Evolutionary conservation across 2,888 invertebrate genomes (phyloP), one percentile per base, ranked within the genome.

Genomic region (Hypselothyrea guttata): DNA sequence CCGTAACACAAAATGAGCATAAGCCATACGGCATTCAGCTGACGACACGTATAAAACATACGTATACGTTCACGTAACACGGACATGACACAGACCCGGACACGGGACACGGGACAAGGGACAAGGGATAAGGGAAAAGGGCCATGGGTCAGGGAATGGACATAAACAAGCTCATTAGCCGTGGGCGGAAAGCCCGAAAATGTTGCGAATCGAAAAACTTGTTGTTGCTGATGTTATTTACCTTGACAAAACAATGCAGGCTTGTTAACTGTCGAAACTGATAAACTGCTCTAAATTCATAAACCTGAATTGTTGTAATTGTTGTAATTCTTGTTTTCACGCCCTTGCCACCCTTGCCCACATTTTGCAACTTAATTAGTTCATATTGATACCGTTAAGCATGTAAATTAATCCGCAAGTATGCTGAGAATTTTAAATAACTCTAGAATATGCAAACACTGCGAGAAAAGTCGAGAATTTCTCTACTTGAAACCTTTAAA

Each of bases 161-260:
- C 33, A 68, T 64, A 61, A 65, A 58, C 70, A 70, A 66, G 71
- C 70, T 79, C 55, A 73, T 75, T 81, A 73, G 75, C 56, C 54
- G 15, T 0, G 7, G 44, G 57, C 55, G 5, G 9, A 22, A 35
- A 16, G 31, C n/a, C n/a, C n/a, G 31, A n/a, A 33, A 37, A 41
- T 13, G 9, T 31, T 34, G 38, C 15, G 18, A n/a, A n/a, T n/a
- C n/a, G n/a, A n/a, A n/a, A n/a, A n/a, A n/a, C n/a, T 22, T 22
- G 22, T 22, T 22, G 22, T 22, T 42, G 44, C 9, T 37, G 8
- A 27, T 46, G 37, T 35, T 34, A 18, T 22, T 31, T 1, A 12
- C 9, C 30, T 18, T n/a, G 2, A 13, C 9, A 7, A 2, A 52
- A 52, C 38, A 57, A 48, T 38, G 12, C 27, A 15, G 35, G 16